Evolutionary conservation across 2,888 invertebrate genomes (phyloP).

Genomic region (Steinernema scapterisci): DNA sequence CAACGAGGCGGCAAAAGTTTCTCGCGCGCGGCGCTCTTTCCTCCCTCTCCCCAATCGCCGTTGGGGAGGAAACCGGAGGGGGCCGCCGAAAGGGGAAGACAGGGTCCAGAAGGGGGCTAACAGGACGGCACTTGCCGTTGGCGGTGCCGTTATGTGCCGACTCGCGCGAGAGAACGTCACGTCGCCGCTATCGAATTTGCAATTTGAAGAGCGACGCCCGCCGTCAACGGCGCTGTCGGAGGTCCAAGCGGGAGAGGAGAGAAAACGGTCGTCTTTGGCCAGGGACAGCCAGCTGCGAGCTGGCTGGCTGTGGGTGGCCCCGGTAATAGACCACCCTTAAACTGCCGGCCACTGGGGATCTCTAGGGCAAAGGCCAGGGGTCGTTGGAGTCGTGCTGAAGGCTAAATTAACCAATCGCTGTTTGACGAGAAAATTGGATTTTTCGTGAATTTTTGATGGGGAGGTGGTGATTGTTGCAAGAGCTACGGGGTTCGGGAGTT

Average conservation of each 20-base stretch:
- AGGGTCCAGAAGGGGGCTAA: slow-evolving; percentile 19
- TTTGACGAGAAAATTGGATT: slow-evolving; percentile 31
- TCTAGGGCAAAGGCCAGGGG: background rate
- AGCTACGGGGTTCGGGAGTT: too few relatives aligned
- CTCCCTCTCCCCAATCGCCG: background rate
- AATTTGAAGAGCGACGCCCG: slow-evolving; percentile 31
- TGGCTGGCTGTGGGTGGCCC: slow-evolving; percentile 15
- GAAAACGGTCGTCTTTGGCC: background rate
- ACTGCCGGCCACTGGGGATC: background rate
- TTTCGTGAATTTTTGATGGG: slow-evolving; percentile 5
- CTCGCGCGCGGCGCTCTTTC: background rate
- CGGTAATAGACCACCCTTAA: background rate
- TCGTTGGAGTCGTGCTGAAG: background rate
- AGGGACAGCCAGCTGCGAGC: background rate
- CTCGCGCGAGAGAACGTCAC: slow-evolving; percentile 23
- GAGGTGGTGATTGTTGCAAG: slow-evolving; percentile 10
- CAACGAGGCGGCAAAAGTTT: background rate
- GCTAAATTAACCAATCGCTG: background rate
- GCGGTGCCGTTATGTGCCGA: slow-evolving; percentile 32
- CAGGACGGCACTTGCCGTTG: slow-evolving; percentile 27
- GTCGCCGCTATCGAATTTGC: slow-evolving; percentile 30
- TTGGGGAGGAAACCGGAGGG: too few relatives aligned
- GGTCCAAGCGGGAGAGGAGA: background rate
- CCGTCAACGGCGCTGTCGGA: slow-evolving; percentile 17
- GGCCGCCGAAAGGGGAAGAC: slow-evolving; percentile 3